A percentile compares a stretch with the other conserved stretches of the same genome.
Evolutionary conservation across 2,113 vertebrate species (phyloP).

Genomic region (Zosterops borbonicus): DNA sequence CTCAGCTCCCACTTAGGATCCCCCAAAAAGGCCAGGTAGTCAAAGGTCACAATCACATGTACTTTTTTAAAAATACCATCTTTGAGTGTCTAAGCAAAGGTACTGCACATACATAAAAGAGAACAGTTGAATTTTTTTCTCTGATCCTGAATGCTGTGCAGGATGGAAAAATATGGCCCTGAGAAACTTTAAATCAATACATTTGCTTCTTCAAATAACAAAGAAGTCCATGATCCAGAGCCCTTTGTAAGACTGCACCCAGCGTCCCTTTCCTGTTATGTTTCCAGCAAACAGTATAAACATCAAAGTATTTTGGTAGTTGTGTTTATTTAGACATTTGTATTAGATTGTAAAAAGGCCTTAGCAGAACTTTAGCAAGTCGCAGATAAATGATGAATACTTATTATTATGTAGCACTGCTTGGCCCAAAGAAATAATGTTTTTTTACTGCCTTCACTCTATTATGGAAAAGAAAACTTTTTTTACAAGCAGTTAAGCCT

Average conservation of each 20-base stretch:
- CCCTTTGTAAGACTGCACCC: neutral
- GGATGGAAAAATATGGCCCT: neutral
- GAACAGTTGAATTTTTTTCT: neutral
- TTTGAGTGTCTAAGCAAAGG: neutral
- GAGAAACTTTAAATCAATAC: neutral
- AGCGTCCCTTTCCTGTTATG: rapidly evolving
- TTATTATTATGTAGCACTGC: neutral
- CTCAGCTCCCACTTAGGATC: neutral
- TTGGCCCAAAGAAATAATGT: neutral
- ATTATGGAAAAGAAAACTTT: neutral
- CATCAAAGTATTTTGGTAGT: neutral
- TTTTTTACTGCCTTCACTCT: neutral
- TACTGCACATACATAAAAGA: neutral
- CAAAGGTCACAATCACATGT: neutral
- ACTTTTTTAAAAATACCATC: neutral
- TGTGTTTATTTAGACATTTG: neutral
- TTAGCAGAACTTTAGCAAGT: neutral
- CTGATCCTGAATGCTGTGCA: neutral
- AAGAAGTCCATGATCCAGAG: neutral
- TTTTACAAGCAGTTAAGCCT: neutral
- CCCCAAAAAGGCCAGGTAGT: neutral
- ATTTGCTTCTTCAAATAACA: neutral
- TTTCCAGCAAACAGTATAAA: neutral
- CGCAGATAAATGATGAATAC: neutral
- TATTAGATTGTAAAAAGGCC: neutral